Evolutionary conservation across 2,888 invertebrate species (phyloP), one percentile per base, ranked within the genome.

Genomic region (Drosophila bunnanda): DNA sequence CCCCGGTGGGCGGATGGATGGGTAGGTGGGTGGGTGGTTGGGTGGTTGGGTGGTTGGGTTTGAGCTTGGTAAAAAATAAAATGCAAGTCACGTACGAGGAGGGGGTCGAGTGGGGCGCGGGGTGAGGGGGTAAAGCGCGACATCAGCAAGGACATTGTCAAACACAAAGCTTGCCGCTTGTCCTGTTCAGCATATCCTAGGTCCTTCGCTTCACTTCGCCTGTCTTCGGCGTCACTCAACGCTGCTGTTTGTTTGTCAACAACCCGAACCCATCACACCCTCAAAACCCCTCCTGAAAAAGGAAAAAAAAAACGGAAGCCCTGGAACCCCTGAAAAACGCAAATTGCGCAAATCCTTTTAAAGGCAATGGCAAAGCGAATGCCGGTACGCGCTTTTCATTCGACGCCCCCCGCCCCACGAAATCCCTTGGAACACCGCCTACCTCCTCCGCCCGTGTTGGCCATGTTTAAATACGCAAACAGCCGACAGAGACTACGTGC

Each of bases 291-390:
- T 54, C 56, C 28, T 10, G 20, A 20, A 30, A 30, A 28, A 34
- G 20, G 22, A 6, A 44, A 15, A 22, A 44, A 44, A 25, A 34
- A 50, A 25, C n/a, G 66, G n/a, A 25, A 43, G 17, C 34, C 34
- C 36, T 39, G 30, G 48, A 77, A 73, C 74, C 78, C 80, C 82
- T 76, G 75, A 74, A 67, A 76, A 78, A 76, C 84, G 82, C 79
- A 86, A 90, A 90, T 90, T 90, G 88, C 82, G 82, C 83, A 90
- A 89, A 90, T 90, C 89, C 89, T 87, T 90, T 90, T 89, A 90
- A 89, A 81, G 80, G 85, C 82, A 78, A 66, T 71, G 62, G 67
- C 75, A 75, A 73, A 73, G 75, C 72, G 53, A 77, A 74, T 64
- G 71, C 64, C 61, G 61, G 65, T 78, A 80, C 84, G 84, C 87